phyloP scores from a whole-genome alignment of 2,888 invertebrate species.

The Colletes collaris region DNA sequence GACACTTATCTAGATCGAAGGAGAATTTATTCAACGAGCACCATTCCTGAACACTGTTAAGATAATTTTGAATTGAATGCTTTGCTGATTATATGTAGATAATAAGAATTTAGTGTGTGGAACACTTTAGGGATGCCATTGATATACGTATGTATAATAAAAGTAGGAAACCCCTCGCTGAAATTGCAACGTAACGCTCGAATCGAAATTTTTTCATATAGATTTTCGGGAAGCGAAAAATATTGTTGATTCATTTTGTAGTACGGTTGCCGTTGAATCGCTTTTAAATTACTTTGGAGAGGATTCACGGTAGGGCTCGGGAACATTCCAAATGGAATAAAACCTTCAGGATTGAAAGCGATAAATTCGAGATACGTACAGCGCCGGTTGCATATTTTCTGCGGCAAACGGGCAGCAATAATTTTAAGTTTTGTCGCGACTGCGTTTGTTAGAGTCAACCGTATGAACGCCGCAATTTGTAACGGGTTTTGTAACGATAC shows the following conservation, averaged over 20 bases:
- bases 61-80: too few relatives aligned
- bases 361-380: slow-evolving; percentile 37
- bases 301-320: slow-evolving; percentile 2
- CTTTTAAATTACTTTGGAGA: slow-evolving; percentile 24
- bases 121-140: too few relatives aligned
- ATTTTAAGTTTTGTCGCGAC: slow-evolving; percentile 54
- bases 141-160: too few relatives aligned
- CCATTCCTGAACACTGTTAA: too few relatives aligned
- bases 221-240: slow-evolving; percentile 1
- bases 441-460: slow-evolving; percentile 49
- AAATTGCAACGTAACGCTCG: not conserved
- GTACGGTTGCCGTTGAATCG: not conserved
- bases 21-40: too few relatives aligned
- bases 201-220: not conserved
- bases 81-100: too few relatives aligned
- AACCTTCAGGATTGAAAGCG: slow-evolving; percentile 34
- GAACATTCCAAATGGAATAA: slow-evolving; percentile 19
- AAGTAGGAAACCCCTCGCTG: too few relatives aligned
- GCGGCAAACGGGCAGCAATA: slow-evolving; percentile 40
- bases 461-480: slow-evolving; percentile 52
- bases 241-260: slow-evolving; percentile 8
- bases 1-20: too few relatives aligned
- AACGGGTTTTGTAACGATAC: slow-evolving; percentile 38
- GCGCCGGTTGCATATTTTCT: slow-evolving; percentile 34
- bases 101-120: too few relatives aligned